Evolutionary conservation across 1,140 invertebrate genomes (phyloP).

Genomic region (Steinernema feltiae): DNA sequence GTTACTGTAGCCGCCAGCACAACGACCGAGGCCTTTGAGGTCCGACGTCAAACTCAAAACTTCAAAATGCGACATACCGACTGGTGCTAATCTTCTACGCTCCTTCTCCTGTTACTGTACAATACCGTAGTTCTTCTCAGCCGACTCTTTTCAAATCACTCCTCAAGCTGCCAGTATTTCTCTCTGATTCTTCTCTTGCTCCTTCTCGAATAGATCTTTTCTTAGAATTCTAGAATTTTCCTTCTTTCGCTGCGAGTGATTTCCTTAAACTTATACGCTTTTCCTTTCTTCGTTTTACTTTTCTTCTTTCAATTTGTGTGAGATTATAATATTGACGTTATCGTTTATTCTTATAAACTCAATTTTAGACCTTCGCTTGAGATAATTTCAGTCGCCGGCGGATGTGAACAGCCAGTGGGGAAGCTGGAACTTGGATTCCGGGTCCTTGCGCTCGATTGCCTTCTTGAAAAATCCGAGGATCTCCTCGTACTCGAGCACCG

Average conservation of each 20-base stretch:
- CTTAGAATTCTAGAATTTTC: background rate
- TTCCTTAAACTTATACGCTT: background rate
- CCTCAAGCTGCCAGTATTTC: background rate
- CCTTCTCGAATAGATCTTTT: too few species aligned
- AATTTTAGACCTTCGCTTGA: background rate
- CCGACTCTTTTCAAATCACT: background rate
- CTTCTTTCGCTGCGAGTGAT: background rate
- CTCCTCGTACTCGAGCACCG: conserved; percentile 21
- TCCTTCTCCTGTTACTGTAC: background rate
- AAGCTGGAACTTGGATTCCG: conserved; percentile 16
- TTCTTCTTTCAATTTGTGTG: background rate
- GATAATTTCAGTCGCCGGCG: background rate
- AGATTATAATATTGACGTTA: background rate
- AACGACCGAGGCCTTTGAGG: too few species aligned
- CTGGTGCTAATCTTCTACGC: background rate
- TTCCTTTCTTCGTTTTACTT: background rate
- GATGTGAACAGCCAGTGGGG: conserved; percentile 26
- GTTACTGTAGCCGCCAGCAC: too few species aligned
- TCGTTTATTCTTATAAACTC: background rate
- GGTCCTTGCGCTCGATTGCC: conserved; percentile 29
- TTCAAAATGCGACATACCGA: background rate
- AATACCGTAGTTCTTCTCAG: too few species aligned
- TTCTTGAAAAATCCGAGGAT: conserved; percentile 29
- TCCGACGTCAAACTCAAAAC: background rate
- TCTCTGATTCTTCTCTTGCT: background rate